phyloP scores from a whole-genome alignment of 1,140 invertebrate species.

The Plutomurus gul region DNA sequence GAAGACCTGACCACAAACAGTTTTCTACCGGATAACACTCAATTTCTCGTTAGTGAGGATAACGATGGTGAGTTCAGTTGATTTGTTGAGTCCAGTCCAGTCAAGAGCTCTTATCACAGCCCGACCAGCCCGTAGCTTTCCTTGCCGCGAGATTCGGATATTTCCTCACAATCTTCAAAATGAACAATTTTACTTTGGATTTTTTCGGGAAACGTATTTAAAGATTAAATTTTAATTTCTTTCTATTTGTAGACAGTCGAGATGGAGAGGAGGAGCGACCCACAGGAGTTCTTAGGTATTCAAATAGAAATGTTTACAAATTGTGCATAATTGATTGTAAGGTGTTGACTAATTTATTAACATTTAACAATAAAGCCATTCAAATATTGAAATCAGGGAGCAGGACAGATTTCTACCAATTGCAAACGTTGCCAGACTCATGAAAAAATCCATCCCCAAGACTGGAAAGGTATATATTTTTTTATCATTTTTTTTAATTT shows the following conservation, averaged over 20 bases:
- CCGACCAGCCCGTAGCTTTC: background rate
- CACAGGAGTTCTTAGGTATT: constrained; percentile 53
- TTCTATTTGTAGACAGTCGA: constrained; percentile 43
- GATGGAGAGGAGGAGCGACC: constrained; percentile 50
- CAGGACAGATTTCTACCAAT: constrained; percentile 97
- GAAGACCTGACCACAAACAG: constrained; percentile 40
- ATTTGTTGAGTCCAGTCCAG: background rate
- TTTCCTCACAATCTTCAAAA: background rate
- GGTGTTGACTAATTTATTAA: background rate
- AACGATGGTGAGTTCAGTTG: constrained; percentile 16
- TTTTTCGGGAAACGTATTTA: background rate
- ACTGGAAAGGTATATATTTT: constrained; percentile 80
- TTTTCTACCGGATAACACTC: constrained; percentile 24
- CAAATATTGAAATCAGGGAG: constrained; percentile 67
- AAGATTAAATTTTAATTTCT: background rate
- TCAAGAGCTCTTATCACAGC: background rate
- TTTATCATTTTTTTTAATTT: background rate
- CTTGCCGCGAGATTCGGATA: background rate
- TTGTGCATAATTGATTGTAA: background rate
- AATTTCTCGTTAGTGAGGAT: constrained; percentile 41
- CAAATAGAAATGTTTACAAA: constrained; percentile 11
- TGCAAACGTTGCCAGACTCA: constrained; percentile 98
- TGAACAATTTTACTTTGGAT: background rate
- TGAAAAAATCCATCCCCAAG: constrained; percentile 96
- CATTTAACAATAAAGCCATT: background rate